phyloP scores from a whole-genome alignment of 2,888 invertebrate species.

The Metopia argyrocephala region DNA sequence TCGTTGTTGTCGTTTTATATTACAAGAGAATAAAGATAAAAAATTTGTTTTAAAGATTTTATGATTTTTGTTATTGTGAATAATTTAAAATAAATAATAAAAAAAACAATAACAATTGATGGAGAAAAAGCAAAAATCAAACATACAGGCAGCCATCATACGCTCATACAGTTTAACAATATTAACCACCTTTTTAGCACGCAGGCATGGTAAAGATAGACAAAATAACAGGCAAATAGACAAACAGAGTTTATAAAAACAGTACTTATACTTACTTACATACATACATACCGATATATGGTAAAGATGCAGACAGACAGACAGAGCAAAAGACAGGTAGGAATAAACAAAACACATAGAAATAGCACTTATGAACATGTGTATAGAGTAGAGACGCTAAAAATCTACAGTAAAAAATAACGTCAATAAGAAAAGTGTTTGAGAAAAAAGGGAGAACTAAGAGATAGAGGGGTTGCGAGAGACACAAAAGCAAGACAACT shows the following conservation, averaged over 20 bases:
- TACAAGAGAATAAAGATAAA: background rate
- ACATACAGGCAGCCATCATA: background rate
- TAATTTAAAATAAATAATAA: too few relatives aligned
- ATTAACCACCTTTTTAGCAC: background rate
- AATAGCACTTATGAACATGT: background rate
- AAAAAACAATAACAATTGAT: slow-evolving; percentile 20
- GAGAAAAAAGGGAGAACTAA: background rate
- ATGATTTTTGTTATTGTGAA: background rate
- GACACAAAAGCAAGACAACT: background rate
- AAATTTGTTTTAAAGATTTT: slow-evolving; percentile 40
- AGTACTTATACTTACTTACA: too few relatives aligned
- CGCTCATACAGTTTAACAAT: background rate
- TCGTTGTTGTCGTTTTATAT: background rate
- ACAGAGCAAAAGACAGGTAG: background rate
- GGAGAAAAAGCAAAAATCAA: background rate
- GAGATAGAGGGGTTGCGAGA: background rate
- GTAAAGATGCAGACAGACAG: background rate
- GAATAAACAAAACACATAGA: background rate
- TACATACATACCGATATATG: too few relatives aligned
- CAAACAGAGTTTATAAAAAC: too few relatives aligned
- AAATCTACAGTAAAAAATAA: background rate
- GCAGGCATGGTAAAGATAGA: background rate
- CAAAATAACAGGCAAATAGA: background rate
- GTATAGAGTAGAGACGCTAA: background rate
- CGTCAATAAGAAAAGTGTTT: background rate